phyloP scores from a whole-genome alignment of 2,888 invertebrate species.

The Dichetophora obliterata region DNA sequence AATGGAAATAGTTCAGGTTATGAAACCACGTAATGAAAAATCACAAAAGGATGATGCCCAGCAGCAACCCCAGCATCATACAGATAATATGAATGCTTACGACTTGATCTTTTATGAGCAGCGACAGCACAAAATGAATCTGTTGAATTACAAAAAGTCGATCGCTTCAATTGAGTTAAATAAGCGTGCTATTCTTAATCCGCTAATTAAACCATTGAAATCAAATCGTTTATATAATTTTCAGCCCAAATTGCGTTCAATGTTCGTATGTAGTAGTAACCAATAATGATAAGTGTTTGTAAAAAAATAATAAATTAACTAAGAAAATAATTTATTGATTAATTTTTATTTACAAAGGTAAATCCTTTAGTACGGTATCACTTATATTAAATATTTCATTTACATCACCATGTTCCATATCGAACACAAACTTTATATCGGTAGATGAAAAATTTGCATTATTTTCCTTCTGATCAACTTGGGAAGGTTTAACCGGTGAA shows the following conservation, averaged over 20 bases:
- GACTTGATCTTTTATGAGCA: constrained; percentile 51
- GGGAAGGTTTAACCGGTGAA: background rate
- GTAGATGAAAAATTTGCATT: constrained; percentile 41
- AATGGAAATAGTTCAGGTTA: constrained; percentile 25
- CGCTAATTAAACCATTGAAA: constrained; percentile 43
- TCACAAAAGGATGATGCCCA: background rate
- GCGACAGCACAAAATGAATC: constrained; percentile 50
- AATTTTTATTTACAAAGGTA: constrained; percentile 40
- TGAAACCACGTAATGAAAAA: background rate
- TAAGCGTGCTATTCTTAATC: constrained; percentile 45
- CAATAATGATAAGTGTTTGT: constrained; percentile 6
- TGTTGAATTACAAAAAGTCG: constrained; percentile 54
- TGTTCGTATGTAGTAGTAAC: constrained; percentile 41
- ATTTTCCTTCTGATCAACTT: constrained; percentile 2
- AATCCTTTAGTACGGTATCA: constrained; percentile 51
- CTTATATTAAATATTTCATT: constrained; percentile 51
- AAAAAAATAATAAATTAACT: constrained; percentile 14
- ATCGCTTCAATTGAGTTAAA: constrained; percentile 49
- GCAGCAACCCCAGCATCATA: background rate
- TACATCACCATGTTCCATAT: background rate
- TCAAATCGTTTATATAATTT: background rate
- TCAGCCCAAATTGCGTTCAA: constrained; percentile 41
- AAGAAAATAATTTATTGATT: background rate
- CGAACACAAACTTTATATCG: background rate
- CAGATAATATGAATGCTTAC: constrained; percentile 41